These are phyloP conservation scores for Chrysomallon squamiferum DNA, from an alignment of 1,140 invertebrate genomes.

Conservation along the genomic window DNA sequence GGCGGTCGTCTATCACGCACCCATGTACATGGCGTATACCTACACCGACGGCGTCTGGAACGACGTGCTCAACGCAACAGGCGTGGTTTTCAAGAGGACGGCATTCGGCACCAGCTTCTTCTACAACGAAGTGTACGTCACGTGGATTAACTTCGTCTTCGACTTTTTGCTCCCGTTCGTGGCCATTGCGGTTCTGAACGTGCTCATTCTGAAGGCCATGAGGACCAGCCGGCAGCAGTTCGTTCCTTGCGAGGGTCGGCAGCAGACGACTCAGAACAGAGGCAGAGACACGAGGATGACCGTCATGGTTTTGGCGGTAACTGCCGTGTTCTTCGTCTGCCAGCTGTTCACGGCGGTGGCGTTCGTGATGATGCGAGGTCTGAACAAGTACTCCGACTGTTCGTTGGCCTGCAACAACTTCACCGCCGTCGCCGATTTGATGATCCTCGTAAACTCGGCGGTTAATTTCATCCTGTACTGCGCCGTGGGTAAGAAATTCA, in stretches of 20 bases:
- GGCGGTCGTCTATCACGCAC: constrained; percentile 15
- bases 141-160: constrained; percentile 19
- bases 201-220: constrained; percentile 8
- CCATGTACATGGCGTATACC: constrained; percentile 16
- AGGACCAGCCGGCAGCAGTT: neutral
- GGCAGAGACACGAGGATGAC: constrained; percentile 13
- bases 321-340: constrained; percentile 26
- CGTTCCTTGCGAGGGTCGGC: too few species aligned
- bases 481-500: constrained; percentile 19
- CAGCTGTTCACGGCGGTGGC: constrained; percentile 18
- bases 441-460: constrained; percentile 22
- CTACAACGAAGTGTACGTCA: constrained; percentile 15
- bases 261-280: neutral
- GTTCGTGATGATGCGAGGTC: constrained; percentile 14
- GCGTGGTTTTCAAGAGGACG: constrained; percentile 9
- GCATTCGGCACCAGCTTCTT: constrained; percentile 15
- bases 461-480: constrained; percentile 27
- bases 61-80: constrained; percentile 1
- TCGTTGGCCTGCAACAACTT: constrained; percentile 17
- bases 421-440: constrained; percentile 19
- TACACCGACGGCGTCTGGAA: neutral
- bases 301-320: constrained; percentile 24
- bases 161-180: constrained; percentile 19
- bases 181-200: constrained; percentile 16
- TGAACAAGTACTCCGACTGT: constrained; percentile 17